Percentiles rank a stretch among this genome's conserved stretches.
These are phyloP conservation scores for Sigmodon hispidus DNA, from an alignment of 2,113 vertebrate species.

Conservation along the genomic window DNA sequence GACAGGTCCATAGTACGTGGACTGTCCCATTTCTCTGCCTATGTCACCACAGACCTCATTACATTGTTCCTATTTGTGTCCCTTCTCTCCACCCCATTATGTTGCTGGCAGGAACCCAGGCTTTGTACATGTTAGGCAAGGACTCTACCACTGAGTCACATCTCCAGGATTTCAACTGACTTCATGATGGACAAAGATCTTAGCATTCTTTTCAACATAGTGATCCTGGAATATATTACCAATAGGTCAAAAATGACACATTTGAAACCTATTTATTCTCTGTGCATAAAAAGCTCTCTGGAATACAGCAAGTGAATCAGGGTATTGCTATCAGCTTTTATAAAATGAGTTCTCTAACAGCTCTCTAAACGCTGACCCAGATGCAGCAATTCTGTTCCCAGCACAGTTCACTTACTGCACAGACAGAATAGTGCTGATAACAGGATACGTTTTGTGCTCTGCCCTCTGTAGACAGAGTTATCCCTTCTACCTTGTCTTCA, in stretches of 20 bases:
- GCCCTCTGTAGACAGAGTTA: background rate
- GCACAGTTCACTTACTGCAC: background rate
- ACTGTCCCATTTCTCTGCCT: no score
- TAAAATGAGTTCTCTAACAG: background rate
- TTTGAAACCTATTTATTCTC: background rate
- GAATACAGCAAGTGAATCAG: background rate
- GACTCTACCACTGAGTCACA: background rate
- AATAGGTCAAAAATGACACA: background rate
- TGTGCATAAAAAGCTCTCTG: background rate
- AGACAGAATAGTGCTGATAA: background rate
- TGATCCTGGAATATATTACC: background rate
- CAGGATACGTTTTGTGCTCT: background rate
- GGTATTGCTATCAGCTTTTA: background rate
- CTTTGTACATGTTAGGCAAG: background rate
- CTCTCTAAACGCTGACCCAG: background rate
- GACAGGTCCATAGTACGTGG: background rate
- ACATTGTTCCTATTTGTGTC: background rate
- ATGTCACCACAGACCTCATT: background rate
- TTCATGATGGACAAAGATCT: background rate
- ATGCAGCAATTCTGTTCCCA: background rate
- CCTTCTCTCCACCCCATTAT: rapidly evolving
- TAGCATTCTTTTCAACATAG: background rate
- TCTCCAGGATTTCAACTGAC: background rate
- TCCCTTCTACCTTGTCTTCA: background rate
- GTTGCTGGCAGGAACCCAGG: background rate